Conservation (phyloP, 1,140 invertebrate species). For the Cydia strobilella region DNA sequence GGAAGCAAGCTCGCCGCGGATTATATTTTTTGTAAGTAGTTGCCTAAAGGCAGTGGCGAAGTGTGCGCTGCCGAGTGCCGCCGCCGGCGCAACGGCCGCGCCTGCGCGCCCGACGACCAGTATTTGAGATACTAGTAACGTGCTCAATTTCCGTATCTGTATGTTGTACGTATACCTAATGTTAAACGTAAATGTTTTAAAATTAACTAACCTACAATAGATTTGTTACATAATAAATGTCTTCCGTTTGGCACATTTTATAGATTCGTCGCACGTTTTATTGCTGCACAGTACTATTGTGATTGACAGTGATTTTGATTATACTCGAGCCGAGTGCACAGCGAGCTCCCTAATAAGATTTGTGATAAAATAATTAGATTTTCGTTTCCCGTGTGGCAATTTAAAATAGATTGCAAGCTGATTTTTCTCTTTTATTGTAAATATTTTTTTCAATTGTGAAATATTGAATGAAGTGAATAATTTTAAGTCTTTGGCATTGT, state of each 20-base stretch:
- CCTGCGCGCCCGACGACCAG: conserved; percentile 46
- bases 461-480: conserved; percentile 76
- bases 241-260: conserved; percentile 78
- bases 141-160: conserved; percentile 78
- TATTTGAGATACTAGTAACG: conserved; percentile 68
- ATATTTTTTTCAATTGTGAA: conserved; percentile 74
- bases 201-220: conserved; percentile 65
- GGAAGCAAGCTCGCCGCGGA: conserved; percentile 1
- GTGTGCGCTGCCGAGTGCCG: conserved; percentile 45
- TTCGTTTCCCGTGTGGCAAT: conserved; percentile 65
- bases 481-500: conserved; percentile 78
- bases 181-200: conserved; percentile 70
- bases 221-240: conserved; percentile 77
- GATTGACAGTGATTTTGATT: conserved; percentile 48
- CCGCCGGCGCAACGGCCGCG: conserved; percentile 40
- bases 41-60: conserved; percentile 21
- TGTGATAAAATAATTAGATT: conserved; percentile 70
- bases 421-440: conserved; percentile 75
- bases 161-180: conserved; percentile 71
- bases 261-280: conserved; percentile 73
- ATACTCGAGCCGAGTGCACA: conserved; percentile 70
- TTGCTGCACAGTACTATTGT: conserved; percentile 57
- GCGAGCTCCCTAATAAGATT: conserved; percentile 70
- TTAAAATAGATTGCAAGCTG: conserved; percentile 75
- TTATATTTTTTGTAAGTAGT: conserved; percentile 26